Base-by-base conservation (phyloP, 2,888 invertebrate genomes). In the Watsonalla cultraria region DNA sequence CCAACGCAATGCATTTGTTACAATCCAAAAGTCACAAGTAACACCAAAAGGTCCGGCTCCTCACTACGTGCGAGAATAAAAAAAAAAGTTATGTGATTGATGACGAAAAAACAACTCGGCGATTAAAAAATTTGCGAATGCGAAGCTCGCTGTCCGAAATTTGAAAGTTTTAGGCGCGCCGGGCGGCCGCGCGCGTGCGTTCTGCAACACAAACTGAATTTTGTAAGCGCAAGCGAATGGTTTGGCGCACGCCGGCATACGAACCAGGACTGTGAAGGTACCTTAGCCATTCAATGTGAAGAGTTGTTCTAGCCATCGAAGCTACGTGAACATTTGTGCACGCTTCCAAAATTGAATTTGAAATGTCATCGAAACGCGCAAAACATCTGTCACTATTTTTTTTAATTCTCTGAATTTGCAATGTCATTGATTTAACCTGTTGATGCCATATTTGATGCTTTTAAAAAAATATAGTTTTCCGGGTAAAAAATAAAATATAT, bases 201-300 rank as follows among this genome's bases (percentile, higher is more conserved):
- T 80, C 80, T 80, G 75, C 84, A 77, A 76, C 81, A 80, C 84
- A 70, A 84, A 89, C 89, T 90, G 86, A 90, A 84, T 87, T 87
- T 86, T 83, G 88, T 86, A 78, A 82, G 84, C 84, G 86, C 82
- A 77, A 69, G 76, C 81, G 79, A 78, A 78, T 78, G 82, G 78
- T 77, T 81, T 76, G 80, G 81, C 78, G 69, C 64, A 69, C 71
- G 56, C 57, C 57, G 66, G 73, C 70, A 66, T 69, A 70, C 70
- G 68, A 66, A 68, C 72, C 80, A 82, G 82, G 78, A 80, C 74
- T 74, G 87, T 78, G 85, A 87, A 88, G 85, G 89, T 83, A 80
- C 82, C 68, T 71, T 73, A 72, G 65, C 66, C 73, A 72, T 72
- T 67, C 69, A 72, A 70, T 70, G 76, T 70, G 63, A 72, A 68